Base-by-base conservation (phyloP, 2,888 invertebrate species). In the Machimus rusticus region DNA sequence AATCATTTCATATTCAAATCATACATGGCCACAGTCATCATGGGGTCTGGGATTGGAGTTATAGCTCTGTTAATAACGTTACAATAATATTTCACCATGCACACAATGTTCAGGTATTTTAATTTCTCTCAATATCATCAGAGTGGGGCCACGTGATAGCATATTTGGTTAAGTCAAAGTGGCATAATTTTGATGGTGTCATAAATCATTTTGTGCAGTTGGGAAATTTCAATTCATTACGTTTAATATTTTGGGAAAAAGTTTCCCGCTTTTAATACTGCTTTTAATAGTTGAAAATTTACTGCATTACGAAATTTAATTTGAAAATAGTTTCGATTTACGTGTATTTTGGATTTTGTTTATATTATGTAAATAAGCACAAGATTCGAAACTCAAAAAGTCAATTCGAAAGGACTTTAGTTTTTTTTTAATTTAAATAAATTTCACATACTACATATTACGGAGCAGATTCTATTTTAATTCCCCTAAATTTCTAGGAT, bases 1-100 rank as follows among this genome's bases (percentile, higher is more conserved):
- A 66, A 84, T 84, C 82, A 84, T 84, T 84, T 84, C 82, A 84
- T 84, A 84, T 84, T 84, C 82, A 84, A 84, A 84, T 84, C 82
- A 84, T 57, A 84, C 39, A 84, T 66, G 82, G 66, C 28, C 66
- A 84, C 82, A 84, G 82, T 84, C 82, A 84, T 84, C 66, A 82
- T 82, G 66, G 66, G 82, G 66, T 84, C 82, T 84, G 82, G n/a
- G 57, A 84, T 84, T 57, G 82, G 66, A 84, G 82, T 84, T 66
- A 84, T 84, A 66, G 82, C 82, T 84, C 66, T 84, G 82, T 84
- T 84, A 84, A 84, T 84, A 84, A 84, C 66, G 82, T 39, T 84
- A 84, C 66, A 66, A 84, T 84, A 84, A 84, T 84, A 84, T 84
- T 79, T 79, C 51, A 79, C 79, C 51, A 9, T 2, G 55, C 51